Conservation (phyloP, 2,888 invertebrate genomes). For the Catonia carolina region DNA sequence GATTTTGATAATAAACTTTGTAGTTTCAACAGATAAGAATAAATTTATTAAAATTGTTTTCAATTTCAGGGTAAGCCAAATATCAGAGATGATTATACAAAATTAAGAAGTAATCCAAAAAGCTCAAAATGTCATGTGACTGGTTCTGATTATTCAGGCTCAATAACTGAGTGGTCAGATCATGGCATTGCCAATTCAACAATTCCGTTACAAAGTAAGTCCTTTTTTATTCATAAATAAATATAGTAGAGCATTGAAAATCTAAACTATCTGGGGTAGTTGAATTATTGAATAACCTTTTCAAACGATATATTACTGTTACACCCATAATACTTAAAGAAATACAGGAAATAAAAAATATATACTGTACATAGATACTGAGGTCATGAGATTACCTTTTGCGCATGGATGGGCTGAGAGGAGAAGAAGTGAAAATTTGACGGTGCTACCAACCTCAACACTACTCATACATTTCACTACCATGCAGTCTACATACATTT, state of each 20-base stretch:
- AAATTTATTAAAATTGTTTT: too few species aligned
- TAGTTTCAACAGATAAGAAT: too few species aligned
- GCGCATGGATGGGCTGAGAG: too few species aligned
- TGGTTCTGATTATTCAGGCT: slow-evolving; percentile 37
- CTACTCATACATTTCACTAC: too few species aligned
- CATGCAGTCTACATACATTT: too few species aligned
- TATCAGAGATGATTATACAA: slow-evolving; percentile 35
- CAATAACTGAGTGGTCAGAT: slow-evolving; percentile 35
- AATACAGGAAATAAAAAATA: too few species aligned
- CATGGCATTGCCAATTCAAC: slow-evolving; percentile 27
- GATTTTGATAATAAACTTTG: too few species aligned
- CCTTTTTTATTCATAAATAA: neutral
- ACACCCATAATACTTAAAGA: slow-evolving; percentile 7
- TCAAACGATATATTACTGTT: neutral
- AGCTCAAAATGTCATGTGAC: slow-evolving; percentile 35
- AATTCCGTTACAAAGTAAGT: slow-evolving; percentile 31
- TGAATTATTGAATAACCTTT: slow-evolving; percentile 15
- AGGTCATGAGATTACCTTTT: too few species aligned
- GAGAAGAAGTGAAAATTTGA: too few species aligned
- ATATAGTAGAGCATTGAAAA: neutral
- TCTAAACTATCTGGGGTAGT: too few species aligned
- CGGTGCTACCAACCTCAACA: too few species aligned
- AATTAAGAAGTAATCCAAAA: slow-evolving; percentile 35
- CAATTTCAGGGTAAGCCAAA: slow-evolving; percentile 35
- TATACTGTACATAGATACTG: too few species aligned